phyloP scores from a whole-genome alignment of 2,113 vertebrate species.

The Eudorcas thomsonii region DNA sequence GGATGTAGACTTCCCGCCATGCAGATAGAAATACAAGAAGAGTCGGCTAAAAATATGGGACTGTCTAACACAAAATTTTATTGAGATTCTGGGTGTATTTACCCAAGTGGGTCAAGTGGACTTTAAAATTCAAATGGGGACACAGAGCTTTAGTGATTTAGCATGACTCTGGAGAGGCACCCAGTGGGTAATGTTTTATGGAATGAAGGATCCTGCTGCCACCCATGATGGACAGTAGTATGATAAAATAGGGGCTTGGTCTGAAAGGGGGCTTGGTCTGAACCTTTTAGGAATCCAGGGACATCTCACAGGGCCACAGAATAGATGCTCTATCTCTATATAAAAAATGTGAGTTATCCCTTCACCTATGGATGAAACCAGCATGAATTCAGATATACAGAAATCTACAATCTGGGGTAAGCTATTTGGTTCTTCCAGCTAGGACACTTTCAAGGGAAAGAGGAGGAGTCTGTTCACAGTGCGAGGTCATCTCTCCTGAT shows the following conservation, averaged over 20 bases:
- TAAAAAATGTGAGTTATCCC: neutral
- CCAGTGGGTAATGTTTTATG: neutral
- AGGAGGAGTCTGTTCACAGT: neutral
- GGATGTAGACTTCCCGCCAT: conserved; percentile 17
- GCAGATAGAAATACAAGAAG: conserved; percentile 11
- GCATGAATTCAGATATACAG: neutral
- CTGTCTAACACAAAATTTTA: neutral
- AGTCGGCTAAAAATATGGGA: neutral
- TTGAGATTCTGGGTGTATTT: neutral
- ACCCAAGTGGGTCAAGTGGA: neutral
- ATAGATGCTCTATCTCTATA: neutral
- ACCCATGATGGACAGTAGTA: neutral
- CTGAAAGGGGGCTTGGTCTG: neutral
- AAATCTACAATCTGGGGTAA: neutral
- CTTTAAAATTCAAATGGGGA: neutral
- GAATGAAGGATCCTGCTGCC: neutral
- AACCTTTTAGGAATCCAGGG: neutral
- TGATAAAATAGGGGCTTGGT: neutral
- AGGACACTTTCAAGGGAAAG: neutral
- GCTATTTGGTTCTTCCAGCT: neutral
- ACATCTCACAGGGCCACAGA: neutral
- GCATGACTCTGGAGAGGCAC: neutral
- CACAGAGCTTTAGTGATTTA: neutral
- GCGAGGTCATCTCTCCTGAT: neutral
- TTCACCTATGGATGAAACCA: neutral